Conservation (phyloP, 2,113 vertebrate genomes). For the Forbesichthys papilliferus region DNA sequence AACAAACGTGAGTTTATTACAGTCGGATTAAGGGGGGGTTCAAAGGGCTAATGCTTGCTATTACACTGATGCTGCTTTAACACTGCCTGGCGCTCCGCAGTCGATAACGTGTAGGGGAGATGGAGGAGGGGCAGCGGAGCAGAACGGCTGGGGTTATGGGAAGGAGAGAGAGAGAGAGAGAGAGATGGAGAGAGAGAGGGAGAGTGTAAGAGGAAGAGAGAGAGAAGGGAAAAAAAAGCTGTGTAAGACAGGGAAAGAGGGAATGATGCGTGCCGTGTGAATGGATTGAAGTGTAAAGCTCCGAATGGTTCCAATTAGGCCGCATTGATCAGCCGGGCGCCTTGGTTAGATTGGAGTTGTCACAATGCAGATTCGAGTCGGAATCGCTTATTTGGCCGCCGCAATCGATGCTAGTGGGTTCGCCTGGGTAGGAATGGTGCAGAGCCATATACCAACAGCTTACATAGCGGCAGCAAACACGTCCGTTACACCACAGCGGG, state of each 20-base stretch:
- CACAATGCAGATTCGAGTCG: slow-evolving; percentile 38
- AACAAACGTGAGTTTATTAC: slow-evolving; percentile 72
- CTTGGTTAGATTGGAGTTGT: slow-evolving; percentile 50
- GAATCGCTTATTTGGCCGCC: slow-evolving; percentile 4
- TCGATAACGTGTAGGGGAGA: slow-evolving; percentile 70
- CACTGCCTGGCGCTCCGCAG: slow-evolving; percentile 64
- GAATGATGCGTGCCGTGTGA: slow-evolving; percentile 48
- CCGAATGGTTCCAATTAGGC: slow-evolving; percentile 58
- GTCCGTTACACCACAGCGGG: background rate
- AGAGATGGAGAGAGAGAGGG: background rate
- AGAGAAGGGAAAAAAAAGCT: slow-evolving; percentile 7
- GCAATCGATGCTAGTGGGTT: background rate
- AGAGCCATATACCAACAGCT: background rate
- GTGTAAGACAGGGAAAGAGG: slow-evolving; percentile 39
- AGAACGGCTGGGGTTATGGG: slow-evolving; percentile 44
- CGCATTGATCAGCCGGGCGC: slow-evolving; percentile 60
- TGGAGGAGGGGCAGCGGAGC: slow-evolving; percentile 58
- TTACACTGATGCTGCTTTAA: slow-evolving; percentile 71
- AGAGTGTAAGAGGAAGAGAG: slow-evolving; percentile 22
- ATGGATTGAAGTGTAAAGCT: slow-evolving; percentile 52
- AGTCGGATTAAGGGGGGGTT: slow-evolving; percentile 70
- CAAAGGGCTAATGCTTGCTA: slow-evolving; percentile 73
- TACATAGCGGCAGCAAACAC: background rate
- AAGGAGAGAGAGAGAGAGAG: background rate
- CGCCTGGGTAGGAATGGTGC: background rate